Evolutionary conservation across 2,113 vertebrate genomes (phyloP).

Genomic region (Ailuropoda melanoleuca): DNA sequence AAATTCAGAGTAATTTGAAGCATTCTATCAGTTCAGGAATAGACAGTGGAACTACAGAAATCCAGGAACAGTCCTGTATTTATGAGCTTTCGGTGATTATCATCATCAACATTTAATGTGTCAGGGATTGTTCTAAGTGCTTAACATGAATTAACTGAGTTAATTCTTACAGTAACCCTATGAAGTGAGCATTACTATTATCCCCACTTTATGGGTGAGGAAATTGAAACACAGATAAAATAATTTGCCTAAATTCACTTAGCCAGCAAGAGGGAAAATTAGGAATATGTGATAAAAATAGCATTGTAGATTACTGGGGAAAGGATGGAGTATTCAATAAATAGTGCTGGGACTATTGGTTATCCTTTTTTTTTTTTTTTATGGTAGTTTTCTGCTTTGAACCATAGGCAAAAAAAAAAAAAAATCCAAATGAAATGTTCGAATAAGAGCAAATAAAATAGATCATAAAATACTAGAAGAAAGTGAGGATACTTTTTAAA

Average conservation of each 20-base stretch:
- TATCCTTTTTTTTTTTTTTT: not conserved
- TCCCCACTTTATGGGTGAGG: not conserved
- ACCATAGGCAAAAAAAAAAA: not conserved
- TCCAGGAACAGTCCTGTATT: not conserved
- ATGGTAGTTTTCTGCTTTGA: not conserved
- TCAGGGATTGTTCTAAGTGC: not conserved
- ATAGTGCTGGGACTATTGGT: not conserved
- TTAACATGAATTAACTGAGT: not conserved
- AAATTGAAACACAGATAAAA: not conserved
- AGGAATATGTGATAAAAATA: not conserved
- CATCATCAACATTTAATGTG: not conserved
- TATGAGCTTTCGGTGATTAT: not conserved
- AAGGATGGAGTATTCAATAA: not conserved
- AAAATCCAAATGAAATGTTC: not conserved
- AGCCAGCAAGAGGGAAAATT: not conserved
- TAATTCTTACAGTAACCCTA: not conserved
- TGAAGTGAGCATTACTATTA: not conserved
- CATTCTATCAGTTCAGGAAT: not conserved
- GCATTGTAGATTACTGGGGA: not conserved
- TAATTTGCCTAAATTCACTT: not conserved
- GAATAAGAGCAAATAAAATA: not conserved
- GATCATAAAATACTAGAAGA: not conserved
- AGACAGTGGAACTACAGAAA: not conserved
- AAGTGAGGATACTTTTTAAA: not conserved
- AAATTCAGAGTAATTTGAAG: not conserved